Evolutionary conservation across 2,113 vertebrate genomes (phyloP), one percentile per base, ranked within the genome.

Genomic region (Melanocharis versteri): DNA sequence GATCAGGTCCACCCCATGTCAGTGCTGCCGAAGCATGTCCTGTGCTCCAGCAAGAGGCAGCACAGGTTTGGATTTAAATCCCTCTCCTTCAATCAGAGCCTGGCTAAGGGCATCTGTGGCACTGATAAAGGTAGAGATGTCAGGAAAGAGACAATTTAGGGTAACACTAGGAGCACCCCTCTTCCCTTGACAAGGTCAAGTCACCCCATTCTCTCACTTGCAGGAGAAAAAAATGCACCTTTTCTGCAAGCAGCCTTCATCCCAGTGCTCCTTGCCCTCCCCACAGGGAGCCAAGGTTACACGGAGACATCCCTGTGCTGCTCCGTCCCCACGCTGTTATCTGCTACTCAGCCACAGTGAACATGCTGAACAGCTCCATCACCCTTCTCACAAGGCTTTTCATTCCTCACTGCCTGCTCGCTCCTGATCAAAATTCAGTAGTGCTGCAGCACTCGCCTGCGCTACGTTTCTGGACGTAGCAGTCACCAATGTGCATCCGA

Each of bases 401-500:
- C 65, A 45, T 28, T 66, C n/a, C 83, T 68, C 75, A n/a, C 64
- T 42, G 56, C 61, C 64, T 82, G 88, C 79, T 78, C 16, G 6
- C 66, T 50, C 69, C 83, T 83, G 83, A 93, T 94, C 94, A 92
- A 47, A 93, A 97, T 92, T 88, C 88, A 92, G 26, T 3, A 68
- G 53, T 14, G 50, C 86, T 7, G 44, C 94, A 96, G 96, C 76
- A 56, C 88, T 57, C 1, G 40, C 54, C 79, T 30, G 88, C 68
- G 13, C 79, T 40, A 33, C 3, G 0, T 13, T 64, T 40, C 78
- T 93, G 64, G 2, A 7, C 3, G 1, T 17, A 70, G 60, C 62
- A 57, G 47, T 26, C 85, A 57, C 31, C 5, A 5, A 60, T 53
- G 83, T 28, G 40, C 56, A 42, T 53, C 68, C 1, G 0, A 90